Evolutionary conservation across 2,113 vertebrate genomes (phyloP).

Genomic region (Platichthys stellatus): DNA sequence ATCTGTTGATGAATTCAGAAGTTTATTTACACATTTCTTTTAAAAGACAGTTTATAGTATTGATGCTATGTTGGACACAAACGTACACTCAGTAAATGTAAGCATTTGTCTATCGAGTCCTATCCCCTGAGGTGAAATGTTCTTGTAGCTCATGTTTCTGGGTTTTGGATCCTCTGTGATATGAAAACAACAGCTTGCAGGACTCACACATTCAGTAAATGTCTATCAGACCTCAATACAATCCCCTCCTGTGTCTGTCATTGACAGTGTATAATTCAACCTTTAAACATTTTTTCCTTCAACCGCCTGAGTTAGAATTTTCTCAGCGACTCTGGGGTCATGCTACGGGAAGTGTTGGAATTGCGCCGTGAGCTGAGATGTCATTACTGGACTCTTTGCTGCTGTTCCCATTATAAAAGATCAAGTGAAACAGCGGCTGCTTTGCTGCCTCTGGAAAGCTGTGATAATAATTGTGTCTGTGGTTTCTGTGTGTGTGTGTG

Average conservation of each 20-base stretch:
- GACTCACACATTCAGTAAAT: slow-evolving; percentile 49
- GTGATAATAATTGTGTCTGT: slow-evolving; percentile 71
- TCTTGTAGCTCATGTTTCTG: slow-evolving; percentile 10
- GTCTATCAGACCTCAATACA: slow-evolving; percentile 60
- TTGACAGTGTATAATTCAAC: slow-evolving; percentile 62
- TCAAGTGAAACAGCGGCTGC: slow-evolving; percentile 73
- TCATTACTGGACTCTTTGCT: slow-evolving; percentile 66
- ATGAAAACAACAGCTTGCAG: slow-evolving; percentile 48
- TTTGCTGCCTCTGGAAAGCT: slow-evolving; percentile 68
- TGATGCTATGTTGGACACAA: background rate
- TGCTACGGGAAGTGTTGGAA: slow-evolving; percentile 60
- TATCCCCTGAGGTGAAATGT: background rate
- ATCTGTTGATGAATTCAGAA: too few species aligned
- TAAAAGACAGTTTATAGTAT: background rate
- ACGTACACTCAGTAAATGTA: background rate
- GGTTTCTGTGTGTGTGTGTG: slow-evolving; percentile 25
- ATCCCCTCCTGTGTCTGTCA: slow-evolving; percentile 47
- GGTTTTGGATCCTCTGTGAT: slow-evolving; percentile 22
- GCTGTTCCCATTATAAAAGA: slow-evolving; percentile 76
- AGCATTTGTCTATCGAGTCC: background rate
- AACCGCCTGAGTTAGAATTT: slow-evolving; percentile 39
- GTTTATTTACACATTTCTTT: too few species aligned
- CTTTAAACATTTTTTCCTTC: slow-evolving; percentile 33
- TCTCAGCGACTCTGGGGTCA: slow-evolving; percentile 63
- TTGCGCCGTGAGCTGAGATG: slow-evolving; percentile 60